phyloP scores from a whole-genome alignment of 2,888 invertebrate genomes.

The Tuta absoluta region DNA sequence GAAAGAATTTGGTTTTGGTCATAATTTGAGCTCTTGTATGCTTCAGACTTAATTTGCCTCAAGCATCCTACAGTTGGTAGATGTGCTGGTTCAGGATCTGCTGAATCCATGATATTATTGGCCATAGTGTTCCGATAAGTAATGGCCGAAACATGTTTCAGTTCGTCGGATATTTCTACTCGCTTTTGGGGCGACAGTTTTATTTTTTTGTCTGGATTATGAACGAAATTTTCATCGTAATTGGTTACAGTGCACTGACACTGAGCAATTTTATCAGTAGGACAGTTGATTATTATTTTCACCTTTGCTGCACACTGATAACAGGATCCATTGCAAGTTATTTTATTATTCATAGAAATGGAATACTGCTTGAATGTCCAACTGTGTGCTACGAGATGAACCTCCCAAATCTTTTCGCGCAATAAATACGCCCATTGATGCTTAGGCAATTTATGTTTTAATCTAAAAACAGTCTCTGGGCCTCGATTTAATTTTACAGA shows the following conservation, averaged over 20 bases:
- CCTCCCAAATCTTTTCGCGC: too few relatives aligned
- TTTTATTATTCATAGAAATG: too few relatives aligned
- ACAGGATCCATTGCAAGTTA: too few relatives aligned
- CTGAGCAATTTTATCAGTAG: slow-evolving; percentile 30
- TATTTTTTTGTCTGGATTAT: slow-evolving; percentile 27
- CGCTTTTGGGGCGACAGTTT: slow-evolving; percentile 28
- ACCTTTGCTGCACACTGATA: too few relatives aligned
- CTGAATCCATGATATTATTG: slow-evolving; percentile 24
- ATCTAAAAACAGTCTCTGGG: too few relatives aligned
- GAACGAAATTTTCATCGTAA: slow-evolving; percentile 26
- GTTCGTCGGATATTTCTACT: slow-evolving; percentile 26
- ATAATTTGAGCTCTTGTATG: background rate
- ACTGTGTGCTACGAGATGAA: too few relatives aligned
- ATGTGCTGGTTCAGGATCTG: slow-evolving; percentile 18
- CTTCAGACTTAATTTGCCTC: slow-evolving; percentile 25
- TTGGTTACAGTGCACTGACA: slow-evolving; percentile 27
- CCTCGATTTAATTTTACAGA: too few relatives aligned
- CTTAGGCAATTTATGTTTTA: too few relatives aligned
- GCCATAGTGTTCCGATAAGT: slow-evolving; percentile 29
- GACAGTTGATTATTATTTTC: too few relatives aligned
- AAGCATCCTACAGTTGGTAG: slow-evolving; percentile 22
- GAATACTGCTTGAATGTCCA: too few relatives aligned
- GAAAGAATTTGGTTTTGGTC: slow-evolving; percentile 15
- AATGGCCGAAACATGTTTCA: slow-evolving; percentile 30
- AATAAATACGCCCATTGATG: too few relatives aligned